Percentiles rank a stretch among this genome's conserved stretches.
Conservation (phyloP, 2,113 vertebrate genomes). For the Zosterops pallidus region DNA sequence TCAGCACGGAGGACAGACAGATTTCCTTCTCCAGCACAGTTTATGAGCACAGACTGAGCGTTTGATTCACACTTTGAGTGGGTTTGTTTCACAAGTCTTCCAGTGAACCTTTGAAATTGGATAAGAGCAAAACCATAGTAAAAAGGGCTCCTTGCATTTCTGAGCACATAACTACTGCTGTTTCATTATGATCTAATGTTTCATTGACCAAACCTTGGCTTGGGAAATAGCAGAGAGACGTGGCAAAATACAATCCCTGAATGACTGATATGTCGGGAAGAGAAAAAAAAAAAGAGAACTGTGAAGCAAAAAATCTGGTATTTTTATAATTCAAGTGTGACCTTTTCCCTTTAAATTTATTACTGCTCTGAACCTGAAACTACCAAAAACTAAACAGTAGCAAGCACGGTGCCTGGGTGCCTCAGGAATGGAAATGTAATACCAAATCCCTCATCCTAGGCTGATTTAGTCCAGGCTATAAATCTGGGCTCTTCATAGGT, state of each 20-base stretch:
- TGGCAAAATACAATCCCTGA: not conserved
- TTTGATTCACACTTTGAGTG: slow-evolving; percentile 49
- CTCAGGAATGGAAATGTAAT: not conserved
- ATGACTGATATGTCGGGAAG: not conserved
- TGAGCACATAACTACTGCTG: not conserved
- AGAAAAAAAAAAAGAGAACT: not conserved
- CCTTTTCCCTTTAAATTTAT: slow-evolving; percentile 8
- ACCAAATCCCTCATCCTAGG: not conserved
- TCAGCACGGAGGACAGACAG: slow-evolving; percentile 18
- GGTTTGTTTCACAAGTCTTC: slow-evolving; percentile 57
- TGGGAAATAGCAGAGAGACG: not conserved
- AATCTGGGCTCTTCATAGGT: not conserved
- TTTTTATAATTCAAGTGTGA: not conserved
- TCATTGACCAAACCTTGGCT: slow-evolving; percentile 2
- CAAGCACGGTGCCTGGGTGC: not conserved
- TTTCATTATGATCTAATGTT: slow-evolving; percentile 57
- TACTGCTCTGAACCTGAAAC: not conserved
- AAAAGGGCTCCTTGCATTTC: slow-evolving; percentile 27
- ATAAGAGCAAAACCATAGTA: slow-evolving; percentile 56
- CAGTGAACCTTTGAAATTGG: slow-evolving; percentile 46
- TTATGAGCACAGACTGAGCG: not conserved
- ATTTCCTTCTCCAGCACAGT: not conserved
- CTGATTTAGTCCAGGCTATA: not conserved
- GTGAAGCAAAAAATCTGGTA: not conserved
- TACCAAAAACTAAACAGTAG: not conserved